These are phyloP conservation scores for Centruroides vittatus DNA, from an alignment of 1,140 invertebrate species.

Conservation along the genomic window DNA sequence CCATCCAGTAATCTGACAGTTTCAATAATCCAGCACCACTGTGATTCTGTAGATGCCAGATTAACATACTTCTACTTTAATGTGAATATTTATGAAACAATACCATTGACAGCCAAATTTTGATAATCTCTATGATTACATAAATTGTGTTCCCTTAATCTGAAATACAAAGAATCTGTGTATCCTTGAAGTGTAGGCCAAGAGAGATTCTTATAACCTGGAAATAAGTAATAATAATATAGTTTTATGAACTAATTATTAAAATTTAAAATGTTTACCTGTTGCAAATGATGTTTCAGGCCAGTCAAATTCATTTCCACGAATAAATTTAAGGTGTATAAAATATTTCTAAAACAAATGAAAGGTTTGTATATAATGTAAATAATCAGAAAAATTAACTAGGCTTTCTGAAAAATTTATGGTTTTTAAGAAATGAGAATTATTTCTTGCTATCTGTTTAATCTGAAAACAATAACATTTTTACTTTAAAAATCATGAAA, in stretches of 20 bases:
- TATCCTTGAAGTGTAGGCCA: conserved; percentile 23
- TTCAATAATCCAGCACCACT: too few relatives aligned
- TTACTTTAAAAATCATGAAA: too few relatives aligned
- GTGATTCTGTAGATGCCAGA: too few relatives aligned
- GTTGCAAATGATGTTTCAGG: conserved; percentile 35
- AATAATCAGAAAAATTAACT: too few relatives aligned
- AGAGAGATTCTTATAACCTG: conserved; percentile 25
- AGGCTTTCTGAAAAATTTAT: too few relatives aligned
- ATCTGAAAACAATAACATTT: too few relatives aligned
- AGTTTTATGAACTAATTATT: too few relatives aligned
- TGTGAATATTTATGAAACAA: not conserved
- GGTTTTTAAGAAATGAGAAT: too few relatives aligned
- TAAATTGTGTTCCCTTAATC: conserved; percentile 27
- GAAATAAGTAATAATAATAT: not conserved
- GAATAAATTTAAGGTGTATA: conserved; percentile 25
- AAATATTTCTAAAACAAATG: conserved; percentile 22
- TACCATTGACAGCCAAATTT: conserved; percentile 36
- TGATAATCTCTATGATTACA: conserved; percentile 41
- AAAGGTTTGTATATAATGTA: too few relatives aligned
- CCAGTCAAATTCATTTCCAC: conserved; percentile 39
- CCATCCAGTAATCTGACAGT: too few relatives aligned
- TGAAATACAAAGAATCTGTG: conserved; percentile 27
- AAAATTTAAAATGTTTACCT: conserved; percentile 21
- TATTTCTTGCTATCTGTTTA: too few relatives aligned
- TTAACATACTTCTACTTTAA: too few relatives aligned